Evolutionary conservation across 2,113 vertebrate genomes (phyloP).

Genomic region (Odocoileus hemionus): DNA sequence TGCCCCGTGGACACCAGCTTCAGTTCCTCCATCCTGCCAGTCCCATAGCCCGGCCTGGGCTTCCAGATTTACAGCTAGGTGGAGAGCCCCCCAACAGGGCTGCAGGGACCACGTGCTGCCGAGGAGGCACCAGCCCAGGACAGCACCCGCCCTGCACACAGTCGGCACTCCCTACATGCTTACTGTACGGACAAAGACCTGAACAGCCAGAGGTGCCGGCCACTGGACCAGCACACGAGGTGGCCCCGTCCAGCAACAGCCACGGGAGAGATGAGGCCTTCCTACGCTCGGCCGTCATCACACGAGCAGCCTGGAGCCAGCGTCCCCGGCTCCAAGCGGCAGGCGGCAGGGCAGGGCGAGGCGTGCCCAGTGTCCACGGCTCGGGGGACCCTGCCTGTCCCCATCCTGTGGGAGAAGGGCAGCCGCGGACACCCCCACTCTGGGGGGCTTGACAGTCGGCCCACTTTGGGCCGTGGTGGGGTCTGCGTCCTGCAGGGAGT

Average conservation of each 20-base stretch:
- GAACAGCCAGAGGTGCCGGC: too few relatives aligned
- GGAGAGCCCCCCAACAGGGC: background rate
- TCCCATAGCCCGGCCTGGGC: fast-evolving
- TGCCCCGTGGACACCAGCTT: fast-evolving
- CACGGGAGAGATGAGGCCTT: background rate
- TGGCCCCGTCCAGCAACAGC: background rate
- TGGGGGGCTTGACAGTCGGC: background rate
- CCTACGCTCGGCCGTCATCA: fast-evolving
- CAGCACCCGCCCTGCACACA: fast-evolving
- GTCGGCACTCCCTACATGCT: background rate
- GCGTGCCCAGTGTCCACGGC: fast-evolving
- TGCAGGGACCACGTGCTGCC: background rate
- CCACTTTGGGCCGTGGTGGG: background rate
- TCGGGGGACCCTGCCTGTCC: background rate
- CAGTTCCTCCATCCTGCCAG: fast-evolving
- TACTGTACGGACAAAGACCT: fast-evolving
- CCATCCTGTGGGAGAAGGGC: background rate
- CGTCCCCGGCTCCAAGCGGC: background rate
- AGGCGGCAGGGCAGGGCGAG: background rate
- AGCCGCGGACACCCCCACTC: fast-evolving
- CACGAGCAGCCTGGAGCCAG: too few relatives aligned
- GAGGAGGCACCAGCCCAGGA: background rate
- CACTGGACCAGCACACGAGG: fast-evolving
- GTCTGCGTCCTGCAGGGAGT: background rate
- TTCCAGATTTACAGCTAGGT: fast-evolving